Evolutionary conservation across 2,888 invertebrate genomes (phyloP).

Genomic region (Leptothorax acervorum): DNA sequence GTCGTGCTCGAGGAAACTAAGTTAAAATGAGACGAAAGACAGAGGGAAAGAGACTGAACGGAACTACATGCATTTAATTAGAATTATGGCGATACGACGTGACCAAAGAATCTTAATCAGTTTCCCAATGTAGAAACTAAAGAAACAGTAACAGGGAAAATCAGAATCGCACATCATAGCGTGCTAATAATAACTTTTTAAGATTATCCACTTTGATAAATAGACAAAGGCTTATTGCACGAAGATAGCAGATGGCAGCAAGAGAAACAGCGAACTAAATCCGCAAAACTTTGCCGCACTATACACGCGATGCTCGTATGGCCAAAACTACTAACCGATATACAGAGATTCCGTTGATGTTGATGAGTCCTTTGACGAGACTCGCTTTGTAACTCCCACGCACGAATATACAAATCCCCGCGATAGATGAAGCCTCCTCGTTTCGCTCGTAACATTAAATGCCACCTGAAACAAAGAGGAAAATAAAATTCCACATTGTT

Average conservation of each 20-base stretch:
- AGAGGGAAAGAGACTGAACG: conserved; percentile 15
- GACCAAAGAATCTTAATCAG: conserved; percentile 75
- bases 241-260: background rate
- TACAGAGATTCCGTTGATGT: conserved; percentile 81
- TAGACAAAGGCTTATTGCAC: background rate
- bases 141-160: conserved; percentile 32
- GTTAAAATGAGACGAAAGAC: conserved; percentile 26
- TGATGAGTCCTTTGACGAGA: conserved; percentile 82
- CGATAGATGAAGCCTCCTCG: conserved; percentile 86
- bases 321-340: conserved; percentile 78
- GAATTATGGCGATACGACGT: conserved; percentile 73
- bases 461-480: conserved; percentile 85
- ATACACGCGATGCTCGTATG: background rate
- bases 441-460: conserved; percentile 86
- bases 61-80: conserved; percentile 75
- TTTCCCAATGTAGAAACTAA: conserved; percentile 50
- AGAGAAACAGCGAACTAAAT: conserved; percentile 21
- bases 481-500: conserved; percentile 37
- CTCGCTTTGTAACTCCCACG: conserved; percentile 87
- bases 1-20: conserved; percentile 44
- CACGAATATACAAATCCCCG: conserved; percentile 86
- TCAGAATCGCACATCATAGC: conserved; percentile 8
- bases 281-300: background rate
- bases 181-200: conserved; percentile 61
- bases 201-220: conserved; percentile 53